A percentile compares a stretch with the other conserved stretches of the same genome.
Conservation (phyloP, 2,113 vertebrate genomes). For the Thunnus maccoyii region DNA sequence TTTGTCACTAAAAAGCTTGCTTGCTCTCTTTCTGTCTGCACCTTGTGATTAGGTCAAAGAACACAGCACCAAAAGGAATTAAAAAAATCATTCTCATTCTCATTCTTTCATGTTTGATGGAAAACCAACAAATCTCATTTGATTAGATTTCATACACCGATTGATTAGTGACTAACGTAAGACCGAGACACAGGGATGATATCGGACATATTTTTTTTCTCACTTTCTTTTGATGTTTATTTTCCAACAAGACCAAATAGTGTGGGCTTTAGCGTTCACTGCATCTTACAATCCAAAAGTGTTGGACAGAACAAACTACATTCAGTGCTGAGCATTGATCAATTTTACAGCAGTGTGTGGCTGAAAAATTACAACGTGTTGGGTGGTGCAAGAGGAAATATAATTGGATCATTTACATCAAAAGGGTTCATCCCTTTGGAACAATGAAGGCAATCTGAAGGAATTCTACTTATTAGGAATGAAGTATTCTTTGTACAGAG, state of each 20-base stretch:
- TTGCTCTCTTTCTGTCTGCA: slow-evolving; percentile 64
- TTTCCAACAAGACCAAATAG: no score
- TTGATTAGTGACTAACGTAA: neutral
- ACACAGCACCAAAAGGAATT: neutral
- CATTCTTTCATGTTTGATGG: slow-evolving; percentile 11
- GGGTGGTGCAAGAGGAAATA: no score
- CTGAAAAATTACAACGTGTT: no score
- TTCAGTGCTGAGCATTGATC: no score
- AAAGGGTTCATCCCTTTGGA: neutral
- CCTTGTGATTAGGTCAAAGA: slow-evolving; percentile 65
- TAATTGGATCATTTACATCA: no score
- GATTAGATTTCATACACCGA: neutral
- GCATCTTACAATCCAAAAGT: neutral
- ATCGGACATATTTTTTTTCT: no score
- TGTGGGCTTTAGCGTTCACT: neutral
- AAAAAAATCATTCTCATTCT: neutral
- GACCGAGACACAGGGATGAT: neutral
- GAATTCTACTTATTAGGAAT: no score
- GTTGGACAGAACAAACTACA: no score
- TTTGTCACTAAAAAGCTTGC: slow-evolving; percentile 67
- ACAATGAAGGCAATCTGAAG: no score
- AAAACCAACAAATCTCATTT: neutral
- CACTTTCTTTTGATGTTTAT: no score
- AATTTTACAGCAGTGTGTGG: no score
- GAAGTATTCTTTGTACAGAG: no score